These are phyloP conservation scores for Python bivittatus DNA, from an alignment of 2,113 vertebrate species.

Conservation along the genomic window DNA sequence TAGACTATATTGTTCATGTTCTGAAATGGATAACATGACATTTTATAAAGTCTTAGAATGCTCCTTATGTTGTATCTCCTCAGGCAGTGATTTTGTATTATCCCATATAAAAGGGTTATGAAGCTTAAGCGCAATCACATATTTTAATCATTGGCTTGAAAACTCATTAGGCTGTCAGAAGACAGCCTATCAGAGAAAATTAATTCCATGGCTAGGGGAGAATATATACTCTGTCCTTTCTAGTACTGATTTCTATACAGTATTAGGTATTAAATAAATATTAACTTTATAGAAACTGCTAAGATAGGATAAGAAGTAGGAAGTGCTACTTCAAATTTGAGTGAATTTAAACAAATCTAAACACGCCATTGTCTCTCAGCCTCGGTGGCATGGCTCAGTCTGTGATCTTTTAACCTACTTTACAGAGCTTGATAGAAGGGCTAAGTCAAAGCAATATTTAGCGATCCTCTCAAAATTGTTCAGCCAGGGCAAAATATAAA, in stretches of 20 bases:
- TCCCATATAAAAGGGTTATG: background rate
- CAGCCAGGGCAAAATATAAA: background rate
- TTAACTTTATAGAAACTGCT: background rate
- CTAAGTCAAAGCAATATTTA: background rate
- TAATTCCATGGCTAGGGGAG: background rate
- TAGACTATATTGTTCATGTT: background rate
- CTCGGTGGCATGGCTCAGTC: background rate
- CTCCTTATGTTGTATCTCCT: background rate
- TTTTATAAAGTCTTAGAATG: background rate
- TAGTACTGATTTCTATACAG: background rate
- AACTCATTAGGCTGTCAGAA: background rate
- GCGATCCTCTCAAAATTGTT: background rate
- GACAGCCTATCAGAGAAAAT: background rate
- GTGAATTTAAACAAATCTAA: background rate
- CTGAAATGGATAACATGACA: background rate
- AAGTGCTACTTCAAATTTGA: background rate
- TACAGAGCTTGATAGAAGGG: background rate
- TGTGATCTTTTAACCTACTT: background rate
- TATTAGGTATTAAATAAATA: background rate
- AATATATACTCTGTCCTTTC: background rate
- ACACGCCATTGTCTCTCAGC: background rate
- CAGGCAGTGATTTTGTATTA: background rate
- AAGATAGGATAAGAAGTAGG: no score
- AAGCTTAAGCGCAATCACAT: background rate
- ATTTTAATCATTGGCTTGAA: background rate